Conservation (phyloP, 2,797 vertebrate genomes). For the Gastrophryne carolinensis region DNA sequence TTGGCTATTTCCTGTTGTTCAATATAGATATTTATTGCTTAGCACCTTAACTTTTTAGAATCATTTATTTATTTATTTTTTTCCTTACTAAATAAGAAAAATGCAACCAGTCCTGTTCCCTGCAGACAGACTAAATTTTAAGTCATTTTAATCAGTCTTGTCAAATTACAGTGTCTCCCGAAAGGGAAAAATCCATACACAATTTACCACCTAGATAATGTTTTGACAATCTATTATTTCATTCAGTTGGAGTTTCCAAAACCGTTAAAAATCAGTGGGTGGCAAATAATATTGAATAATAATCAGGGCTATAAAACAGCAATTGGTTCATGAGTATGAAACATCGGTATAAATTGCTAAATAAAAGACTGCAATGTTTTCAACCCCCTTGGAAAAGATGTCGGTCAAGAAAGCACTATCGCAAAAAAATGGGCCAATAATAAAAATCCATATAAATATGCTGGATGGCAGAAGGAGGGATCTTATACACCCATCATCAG, state of each 20-base stretch:
- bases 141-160: slow-evolving; percentile 38
- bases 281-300: background rate
- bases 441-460: no score
- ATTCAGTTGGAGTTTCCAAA: slow-evolving; percentile 4
- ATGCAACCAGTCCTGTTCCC: slow-evolving; percentile 7
- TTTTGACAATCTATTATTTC: slow-evolving; percentile 8
- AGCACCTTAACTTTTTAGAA: no score
- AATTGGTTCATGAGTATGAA: background rate
- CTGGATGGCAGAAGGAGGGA: no score
- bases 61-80: no score
- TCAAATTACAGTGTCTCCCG: slow-evolving; percentile 38
- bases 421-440: no score
- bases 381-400: no score
- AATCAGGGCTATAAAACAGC: background rate
- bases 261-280: background rate
- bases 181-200: slow-evolving; percentile 8
- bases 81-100: slow-evolving; percentile 16
- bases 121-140: background rate
- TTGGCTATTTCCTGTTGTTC: no score
- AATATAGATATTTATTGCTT: no score
- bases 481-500: no score
- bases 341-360: background rate
- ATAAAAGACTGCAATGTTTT: no score
- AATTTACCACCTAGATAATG: slow-evolving; percentile 1
- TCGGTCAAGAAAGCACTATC: no score